phyloP scores from a whole-genome alignment of 2,797 vertebrate genomes.

The Argentina silus region DNA sequence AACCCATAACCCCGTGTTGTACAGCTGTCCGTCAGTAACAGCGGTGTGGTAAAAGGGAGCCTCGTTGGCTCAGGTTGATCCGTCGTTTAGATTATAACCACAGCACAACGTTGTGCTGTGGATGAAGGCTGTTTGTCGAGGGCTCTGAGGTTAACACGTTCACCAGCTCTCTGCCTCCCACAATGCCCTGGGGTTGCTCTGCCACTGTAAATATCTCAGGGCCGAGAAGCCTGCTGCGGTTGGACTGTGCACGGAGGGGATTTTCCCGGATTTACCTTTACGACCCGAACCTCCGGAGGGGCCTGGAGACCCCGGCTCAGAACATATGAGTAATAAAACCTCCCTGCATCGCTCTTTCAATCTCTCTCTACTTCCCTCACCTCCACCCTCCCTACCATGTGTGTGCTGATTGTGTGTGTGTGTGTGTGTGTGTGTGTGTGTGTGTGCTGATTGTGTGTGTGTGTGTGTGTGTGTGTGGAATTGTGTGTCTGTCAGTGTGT shows the following conservation, averaged over 20 bases:
- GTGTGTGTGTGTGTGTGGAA: background rate
- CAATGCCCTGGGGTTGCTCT: conserved; percentile 32
- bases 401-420: conserved; percentile 1
- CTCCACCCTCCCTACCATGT: conserved; percentile 10
- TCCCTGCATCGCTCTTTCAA: background rate
- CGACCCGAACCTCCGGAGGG: conserved; percentile 21
- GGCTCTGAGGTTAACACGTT: conserved; percentile 19
- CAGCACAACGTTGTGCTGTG: background rate
- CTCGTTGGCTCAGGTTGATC: background rate
- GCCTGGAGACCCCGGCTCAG: conserved; percentile 10
- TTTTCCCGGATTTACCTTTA: conserved; percentile 44
- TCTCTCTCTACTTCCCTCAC: too few species aligned
- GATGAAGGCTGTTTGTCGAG: background rate
- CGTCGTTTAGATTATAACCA: background rate
- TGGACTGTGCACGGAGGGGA: background rate
- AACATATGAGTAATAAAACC: conserved; percentile 28
- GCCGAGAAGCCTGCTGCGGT: conserved; percentile 4
- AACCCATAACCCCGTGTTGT: too few species aligned
- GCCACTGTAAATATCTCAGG: conserved; percentile 25
- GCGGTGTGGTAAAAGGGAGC: too few species aligned
- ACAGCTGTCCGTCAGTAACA: too few species aligned
- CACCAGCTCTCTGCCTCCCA: conserved; percentile 13
- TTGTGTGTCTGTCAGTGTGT: background rate
- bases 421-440: too few species aligned
- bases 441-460: too few species aligned